phyloP scores from a whole-genome alignment of 2,113 vertebrate genomes.

The Anguilla rostrata region DNA sequence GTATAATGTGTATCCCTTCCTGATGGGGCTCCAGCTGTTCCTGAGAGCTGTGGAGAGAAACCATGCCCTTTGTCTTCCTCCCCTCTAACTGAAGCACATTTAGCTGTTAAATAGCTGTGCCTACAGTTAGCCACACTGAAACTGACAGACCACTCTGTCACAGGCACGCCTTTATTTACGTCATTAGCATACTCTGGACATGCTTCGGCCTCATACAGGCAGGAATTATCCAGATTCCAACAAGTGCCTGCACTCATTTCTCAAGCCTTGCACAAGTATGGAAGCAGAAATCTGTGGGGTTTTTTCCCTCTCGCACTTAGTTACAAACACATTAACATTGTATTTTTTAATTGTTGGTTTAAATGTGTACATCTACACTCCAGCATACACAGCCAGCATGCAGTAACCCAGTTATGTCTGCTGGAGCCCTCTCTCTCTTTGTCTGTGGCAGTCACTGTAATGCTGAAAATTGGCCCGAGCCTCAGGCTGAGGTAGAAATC shows the following conservation, averaged over 20 bases:
- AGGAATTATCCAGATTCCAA: not conserved
- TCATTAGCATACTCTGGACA: not conserved
- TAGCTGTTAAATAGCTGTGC: not conserved
- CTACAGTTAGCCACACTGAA: not conserved
- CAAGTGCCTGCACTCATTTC: not conserved
- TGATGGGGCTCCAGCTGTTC: not conserved
- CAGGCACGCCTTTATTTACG: not conserved
- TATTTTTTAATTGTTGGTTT: not conserved
- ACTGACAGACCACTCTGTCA: not conserved
- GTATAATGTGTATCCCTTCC: not conserved
- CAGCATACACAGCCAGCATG: not conserved
- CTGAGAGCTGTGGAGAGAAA: not conserved
- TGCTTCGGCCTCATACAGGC: not conserved
- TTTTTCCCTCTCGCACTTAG: not conserved
- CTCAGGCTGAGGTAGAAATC: no score
- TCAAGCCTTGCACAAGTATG: not conserved
- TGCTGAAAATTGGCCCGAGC: not conserved
- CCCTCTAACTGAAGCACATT: not conserved
- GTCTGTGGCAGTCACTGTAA: not conserved
- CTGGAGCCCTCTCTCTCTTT: no score
- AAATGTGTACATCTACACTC: not conserved
- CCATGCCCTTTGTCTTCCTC: not conserved
- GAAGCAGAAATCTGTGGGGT: not conserved
- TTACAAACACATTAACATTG: not conserved
- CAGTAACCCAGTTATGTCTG: not conserved